phyloP scores from a whole-genome alignment of 2,888 invertebrate genomes.

The Meliscaeva auricollis region DNA sequence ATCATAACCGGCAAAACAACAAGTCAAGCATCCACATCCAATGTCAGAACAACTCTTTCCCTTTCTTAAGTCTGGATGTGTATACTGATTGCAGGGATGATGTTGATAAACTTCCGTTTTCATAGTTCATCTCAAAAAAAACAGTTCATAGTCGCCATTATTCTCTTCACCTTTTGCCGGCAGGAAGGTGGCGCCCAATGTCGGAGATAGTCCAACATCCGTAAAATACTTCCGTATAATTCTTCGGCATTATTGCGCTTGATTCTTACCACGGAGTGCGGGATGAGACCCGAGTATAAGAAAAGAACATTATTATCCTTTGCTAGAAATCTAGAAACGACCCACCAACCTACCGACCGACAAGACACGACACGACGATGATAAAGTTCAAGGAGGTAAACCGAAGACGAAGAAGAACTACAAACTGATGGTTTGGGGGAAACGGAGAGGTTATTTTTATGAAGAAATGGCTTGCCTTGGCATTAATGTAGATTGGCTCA shows the following conservation, averaged over 20 bases:
- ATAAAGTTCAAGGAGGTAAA: conserved; percentile 43
- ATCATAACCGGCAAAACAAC: background rate
- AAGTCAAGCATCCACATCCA: conserved; percentile 12
- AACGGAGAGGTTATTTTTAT: conserved; percentile 22
- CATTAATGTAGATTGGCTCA: conserved; percentile 76
- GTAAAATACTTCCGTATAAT: conserved; percentile 70
- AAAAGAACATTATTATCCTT: conserved; percentile 74
- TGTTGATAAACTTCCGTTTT: conserved; percentile 75
- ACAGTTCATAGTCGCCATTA: conserved; percentile 73
- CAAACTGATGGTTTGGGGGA: background rate
- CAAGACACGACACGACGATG: conserved; percentile 11
- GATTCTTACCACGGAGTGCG: conserved; percentile 34
- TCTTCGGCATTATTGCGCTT: conserved; percentile 58
- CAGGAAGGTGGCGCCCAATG: conserved; percentile 58
- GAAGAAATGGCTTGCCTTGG: conserved; percentile 72
- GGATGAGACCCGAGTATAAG: conserved; percentile 30
- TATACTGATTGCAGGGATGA: conserved; percentile 65
- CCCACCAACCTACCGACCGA: background rate
- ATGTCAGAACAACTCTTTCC: conserved; percentile 18
- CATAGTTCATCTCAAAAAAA: conserved; percentile 75
- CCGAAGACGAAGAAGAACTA: background rate
- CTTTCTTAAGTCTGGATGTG: background rate
- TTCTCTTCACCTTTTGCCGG: conserved; percentile 44
- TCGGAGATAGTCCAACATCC: conserved; percentile 72
- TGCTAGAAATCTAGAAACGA: conserved; percentile 56